Evolutionary conservation across 1,140 invertebrate genomes (phyloP).

Genomic region (Whitmania pigra): DNA sequence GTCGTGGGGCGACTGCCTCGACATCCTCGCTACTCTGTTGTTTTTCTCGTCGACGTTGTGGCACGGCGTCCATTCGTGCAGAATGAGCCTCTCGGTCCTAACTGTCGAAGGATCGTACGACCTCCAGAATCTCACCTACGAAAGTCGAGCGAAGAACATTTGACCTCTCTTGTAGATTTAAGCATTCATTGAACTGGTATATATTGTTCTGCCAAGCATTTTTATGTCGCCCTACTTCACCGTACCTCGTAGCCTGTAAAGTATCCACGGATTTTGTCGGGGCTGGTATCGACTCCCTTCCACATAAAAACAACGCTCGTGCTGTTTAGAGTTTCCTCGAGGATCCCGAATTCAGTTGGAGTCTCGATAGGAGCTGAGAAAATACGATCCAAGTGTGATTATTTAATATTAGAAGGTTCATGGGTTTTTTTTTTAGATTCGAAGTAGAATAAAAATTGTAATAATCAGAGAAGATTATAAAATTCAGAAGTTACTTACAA

Average conservation of each 20-base stretch:
- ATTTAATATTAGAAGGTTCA: too few relatives aligned
- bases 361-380: constrained; percentile 19
- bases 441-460: too few relatives aligned
- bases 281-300: constrained; percentile 30
- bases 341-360: constrained; percentile 21
- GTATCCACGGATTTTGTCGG: constrained; percentile 29
- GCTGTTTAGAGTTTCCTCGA: constrained; percentile 28
- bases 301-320: constrained; percentile 33
- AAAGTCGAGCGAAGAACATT: not conserved
- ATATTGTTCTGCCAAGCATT: not conserved
- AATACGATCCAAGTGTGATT: too few relatives aligned
- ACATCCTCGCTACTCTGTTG: not conserved
- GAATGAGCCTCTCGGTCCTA: constrained; percentile 9
- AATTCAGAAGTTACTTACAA: constrained; percentile 10
- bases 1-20: not conserved
- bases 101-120: constrained; percentile 13
- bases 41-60: not conserved
- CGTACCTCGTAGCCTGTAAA: constrained; percentile 35
- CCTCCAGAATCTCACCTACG: constrained; percentile 20
- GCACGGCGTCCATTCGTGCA: constrained; percentile 10
- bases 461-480: not conserved
- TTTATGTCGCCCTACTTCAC: not conserved
- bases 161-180: too few relatives aligned
- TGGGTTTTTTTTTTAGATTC: too few relatives aligned
- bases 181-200: too few relatives aligned